phyloP scores from a whole-genome alignment of 2,888 invertebrate genomes.

The Ernsta delagoae region DNA sequence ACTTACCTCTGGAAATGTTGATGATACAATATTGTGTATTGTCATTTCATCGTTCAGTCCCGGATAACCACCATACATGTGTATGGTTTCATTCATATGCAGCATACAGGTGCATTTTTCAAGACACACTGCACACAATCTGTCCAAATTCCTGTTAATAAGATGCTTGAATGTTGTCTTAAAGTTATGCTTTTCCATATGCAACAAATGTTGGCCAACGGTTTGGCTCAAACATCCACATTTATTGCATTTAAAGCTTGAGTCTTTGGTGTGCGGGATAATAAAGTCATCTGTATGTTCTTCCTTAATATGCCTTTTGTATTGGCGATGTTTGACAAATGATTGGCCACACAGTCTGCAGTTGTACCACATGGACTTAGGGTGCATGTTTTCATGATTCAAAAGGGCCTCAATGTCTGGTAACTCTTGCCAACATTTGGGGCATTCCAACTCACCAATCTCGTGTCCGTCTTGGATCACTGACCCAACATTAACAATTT shows the following conservation, averaged over 20 bases:
- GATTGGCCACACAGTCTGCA: conserved; percentile 71
- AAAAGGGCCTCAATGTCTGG: conserved; percentile 60
- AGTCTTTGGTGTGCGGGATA: not conserved
- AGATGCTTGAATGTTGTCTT: conserved; percentile 61
- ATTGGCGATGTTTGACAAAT: conserved; percentile 59
- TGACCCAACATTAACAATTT: conserved; percentile 58
- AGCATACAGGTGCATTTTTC: conserved; percentile 54
- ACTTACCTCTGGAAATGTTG: conserved; percentile 71
- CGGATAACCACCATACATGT: conserved; percentile 67
- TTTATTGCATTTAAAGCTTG: conserved; percentile 57
- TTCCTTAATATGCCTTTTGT: conserved; percentile 59
- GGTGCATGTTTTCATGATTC: conserved; percentile 69
- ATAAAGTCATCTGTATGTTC: conserved; percentile 41
- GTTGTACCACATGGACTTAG: conserved; percentile 71
- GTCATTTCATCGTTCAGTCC: conserved; percentile 64
- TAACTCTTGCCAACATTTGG: conserved; percentile 68
- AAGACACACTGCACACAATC: conserved; percentile 66
- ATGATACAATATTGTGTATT: conserved; percentile 58
- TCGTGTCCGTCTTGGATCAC: conserved; percentile 46
- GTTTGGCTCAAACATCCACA: conserved; percentile 55
- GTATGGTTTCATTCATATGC: conserved; percentile 57
- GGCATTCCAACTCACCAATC: conserved; percentile 63
- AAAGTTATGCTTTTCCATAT: conserved; percentile 76
- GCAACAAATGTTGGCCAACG: conserved; percentile 60
- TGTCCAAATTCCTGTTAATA: conserved; percentile 59